These are phyloP conservation scores for Leptinotarsa peninsularis DNA, from an alignment of 2,888 invertebrate species.

Conservation along the genomic window DNA sequence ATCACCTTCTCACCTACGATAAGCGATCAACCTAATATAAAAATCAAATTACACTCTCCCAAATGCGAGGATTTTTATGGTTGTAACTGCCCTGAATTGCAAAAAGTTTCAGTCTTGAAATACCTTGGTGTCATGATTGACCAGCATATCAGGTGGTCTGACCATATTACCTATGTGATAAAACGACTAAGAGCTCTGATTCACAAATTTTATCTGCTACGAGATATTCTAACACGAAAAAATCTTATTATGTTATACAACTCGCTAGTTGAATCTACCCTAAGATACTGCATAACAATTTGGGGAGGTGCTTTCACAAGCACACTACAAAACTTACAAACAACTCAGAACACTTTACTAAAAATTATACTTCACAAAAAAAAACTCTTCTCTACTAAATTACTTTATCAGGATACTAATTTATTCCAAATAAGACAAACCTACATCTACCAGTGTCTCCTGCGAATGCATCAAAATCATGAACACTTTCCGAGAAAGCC, in stretches of 20 bases:
- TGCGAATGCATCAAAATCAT: too few relatives aligned
- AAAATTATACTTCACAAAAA: too few relatives aligned
- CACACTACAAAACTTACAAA: background rate
- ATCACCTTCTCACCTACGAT: background rate
- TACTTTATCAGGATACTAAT: background rate
- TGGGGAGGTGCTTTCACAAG: too few relatives aligned
- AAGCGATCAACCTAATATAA: background rate
- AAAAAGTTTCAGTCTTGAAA: background rate
- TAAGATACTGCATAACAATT: background rate
- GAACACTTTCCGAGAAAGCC: too few relatives aligned
- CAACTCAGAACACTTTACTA: constrained; percentile 1
- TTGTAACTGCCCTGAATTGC: background rate
- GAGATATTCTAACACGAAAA: background rate
- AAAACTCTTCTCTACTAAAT: too few relatives aligned
- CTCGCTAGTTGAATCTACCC: background rate
- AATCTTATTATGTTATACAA: background rate
- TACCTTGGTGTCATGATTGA: background rate
- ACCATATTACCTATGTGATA: too few relatives aligned
- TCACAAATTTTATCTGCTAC: too few relatives aligned
- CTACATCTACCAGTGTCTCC: too few relatives aligned
- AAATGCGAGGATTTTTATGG: background rate
- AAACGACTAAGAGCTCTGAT: too few relatives aligned
- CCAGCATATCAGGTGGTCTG: too few relatives aligned
- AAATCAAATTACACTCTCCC: background rate
- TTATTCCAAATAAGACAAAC: too few relatives aligned